These are phyloP conservation scores for Arvicanthis niloticus DNA, from an alignment of 2,113 vertebrate genomes.

Conservation along the genomic window DNA sequence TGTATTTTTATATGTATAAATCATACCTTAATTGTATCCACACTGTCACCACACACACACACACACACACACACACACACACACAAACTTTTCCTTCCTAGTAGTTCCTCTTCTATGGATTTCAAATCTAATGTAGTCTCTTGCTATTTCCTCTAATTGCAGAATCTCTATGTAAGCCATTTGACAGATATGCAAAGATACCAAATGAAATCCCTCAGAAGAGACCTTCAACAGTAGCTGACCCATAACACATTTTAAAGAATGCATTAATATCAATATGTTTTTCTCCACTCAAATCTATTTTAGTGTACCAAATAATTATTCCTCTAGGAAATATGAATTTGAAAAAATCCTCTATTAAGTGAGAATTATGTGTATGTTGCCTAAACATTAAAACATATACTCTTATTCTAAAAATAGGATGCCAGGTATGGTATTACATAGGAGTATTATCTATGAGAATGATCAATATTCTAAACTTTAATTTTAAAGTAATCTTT, in stretches of 20 bases:
- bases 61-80: too few relatives aligned
- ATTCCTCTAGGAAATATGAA: conserved; percentile 26
- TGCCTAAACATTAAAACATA: conserved; percentile 61
- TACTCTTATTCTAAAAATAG: conserved; percentile 69
- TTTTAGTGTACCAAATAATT: conserved; percentile 28
- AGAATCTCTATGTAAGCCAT: conserved; percentile 21
- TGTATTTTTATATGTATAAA: background rate
- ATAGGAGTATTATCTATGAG: conserved; percentile 45
- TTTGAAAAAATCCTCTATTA: conserved; percentile 56
- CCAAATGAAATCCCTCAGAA: background rate
- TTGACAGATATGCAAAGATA: background rate
- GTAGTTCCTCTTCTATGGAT: background rate
- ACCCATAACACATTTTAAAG: conserved; percentile 43
- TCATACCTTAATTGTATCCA: background rate
- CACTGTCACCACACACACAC: background rate
- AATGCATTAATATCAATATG: background rate
- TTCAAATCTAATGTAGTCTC: background rate
- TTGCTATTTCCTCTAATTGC: background rate
- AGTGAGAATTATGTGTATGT: conserved; percentile 74
- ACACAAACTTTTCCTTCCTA: background rate
- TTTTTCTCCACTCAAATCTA: background rate
- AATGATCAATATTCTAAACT: conserved; percentile 43
- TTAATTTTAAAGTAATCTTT: background rate
- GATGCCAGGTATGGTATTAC: conserved; percentile 59
- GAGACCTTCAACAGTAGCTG: background rate